Percentiles rank a stretch among this genome's conserved stretches.
Evolutionary conservation across 2,888 invertebrate species (phyloP).

Genomic region (Ectemnius continuus): DNA sequence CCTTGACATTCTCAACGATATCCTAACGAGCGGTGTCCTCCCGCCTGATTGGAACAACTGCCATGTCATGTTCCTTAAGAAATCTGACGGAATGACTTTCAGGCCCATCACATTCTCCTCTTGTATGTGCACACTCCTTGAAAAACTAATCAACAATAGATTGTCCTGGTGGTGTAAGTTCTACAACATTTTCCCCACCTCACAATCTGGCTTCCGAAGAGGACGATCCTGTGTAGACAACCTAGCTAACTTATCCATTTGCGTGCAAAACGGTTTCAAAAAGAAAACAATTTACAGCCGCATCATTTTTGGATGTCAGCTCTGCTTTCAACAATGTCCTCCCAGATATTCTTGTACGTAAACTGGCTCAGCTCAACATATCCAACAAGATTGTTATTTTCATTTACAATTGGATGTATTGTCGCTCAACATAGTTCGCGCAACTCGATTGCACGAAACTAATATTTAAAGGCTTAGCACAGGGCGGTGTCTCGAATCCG

Average conservation of each 20-base stretch:
- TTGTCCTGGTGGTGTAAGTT: constrained; percentile 8
- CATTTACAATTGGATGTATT: not conserved
- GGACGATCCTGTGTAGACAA: constrained; percentile 12
- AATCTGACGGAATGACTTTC: not conserved
- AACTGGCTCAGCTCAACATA: not conserved
- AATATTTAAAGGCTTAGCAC: constrained; percentile 7
- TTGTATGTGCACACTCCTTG: constrained; percentile 6
- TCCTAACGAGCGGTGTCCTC: not conserved
- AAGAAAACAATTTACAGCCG: not conserved
- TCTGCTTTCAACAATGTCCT: constrained; percentile 19
- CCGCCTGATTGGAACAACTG: constrained; percentile 7
- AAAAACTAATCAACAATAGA: constrained; percentile 9
- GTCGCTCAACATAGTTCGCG: not conserved
- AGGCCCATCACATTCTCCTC: constrained; percentile 15
- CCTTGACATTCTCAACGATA: constrained; percentile 7
- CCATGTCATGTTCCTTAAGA: not conserved
- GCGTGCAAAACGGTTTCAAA: not conserved
- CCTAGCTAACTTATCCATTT: not conserved
- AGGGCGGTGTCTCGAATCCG: constrained; percentile 13
- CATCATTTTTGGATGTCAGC: constrained; percentile 2
- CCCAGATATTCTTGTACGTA: not conserved
- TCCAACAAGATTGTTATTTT: not conserved
- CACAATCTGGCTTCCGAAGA: constrained; percentile 12
- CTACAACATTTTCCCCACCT: not conserved
- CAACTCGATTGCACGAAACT: fast-evolving